Evolutionary conservation across 2,888 invertebrate species (phyloP).

Genomic region (Chironomus riparius): DNA sequence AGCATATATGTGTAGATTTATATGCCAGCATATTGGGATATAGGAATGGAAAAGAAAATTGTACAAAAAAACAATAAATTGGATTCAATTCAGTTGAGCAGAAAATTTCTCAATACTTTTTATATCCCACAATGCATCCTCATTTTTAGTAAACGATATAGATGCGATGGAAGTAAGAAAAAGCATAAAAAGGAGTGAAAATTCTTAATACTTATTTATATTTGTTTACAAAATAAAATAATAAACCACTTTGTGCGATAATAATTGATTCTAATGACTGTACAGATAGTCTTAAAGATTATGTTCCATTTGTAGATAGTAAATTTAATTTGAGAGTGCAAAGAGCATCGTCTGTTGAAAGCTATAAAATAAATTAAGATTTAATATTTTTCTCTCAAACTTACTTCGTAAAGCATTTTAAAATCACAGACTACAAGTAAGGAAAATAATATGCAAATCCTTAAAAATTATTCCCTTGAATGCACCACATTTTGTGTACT

Average conservation of each 20-base stretch:
- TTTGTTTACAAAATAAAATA: too few relatives aligned
- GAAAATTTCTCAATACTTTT: not conserved
- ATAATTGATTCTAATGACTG: conserved; percentile 12
- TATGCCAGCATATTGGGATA: not conserved
- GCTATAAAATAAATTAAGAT: conserved; percentile 18
- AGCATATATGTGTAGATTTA: not conserved
- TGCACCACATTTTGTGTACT: not conserved
- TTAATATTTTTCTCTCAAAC: not conserved
- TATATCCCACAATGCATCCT: too few relatives aligned
- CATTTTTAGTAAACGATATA: too few relatives aligned
- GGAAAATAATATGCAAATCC: conserved; percentile 5
- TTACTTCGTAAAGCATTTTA: not conserved
- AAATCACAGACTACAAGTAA: not conserved
- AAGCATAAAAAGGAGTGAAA: not conserved
- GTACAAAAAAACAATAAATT: not conserved
- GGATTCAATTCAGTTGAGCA: conserved; percentile 14
- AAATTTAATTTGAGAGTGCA: not conserved
- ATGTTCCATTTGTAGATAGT: not conserved
- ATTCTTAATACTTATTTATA: too few relatives aligned
- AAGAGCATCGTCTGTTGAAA: not conserved
- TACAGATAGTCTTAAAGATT: not conserved
- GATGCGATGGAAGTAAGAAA: not conserved
- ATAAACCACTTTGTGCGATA: not conserved
- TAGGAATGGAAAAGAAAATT: not conserved
- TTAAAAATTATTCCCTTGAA: not conserved